A percentile compares a stretch with the other conserved stretches of the same genome.
These are phyloP conservation scores for Crotalus viridis DNA, from an alignment of 2,113 vertebrate species.

Conservation along the genomic window DNA sequence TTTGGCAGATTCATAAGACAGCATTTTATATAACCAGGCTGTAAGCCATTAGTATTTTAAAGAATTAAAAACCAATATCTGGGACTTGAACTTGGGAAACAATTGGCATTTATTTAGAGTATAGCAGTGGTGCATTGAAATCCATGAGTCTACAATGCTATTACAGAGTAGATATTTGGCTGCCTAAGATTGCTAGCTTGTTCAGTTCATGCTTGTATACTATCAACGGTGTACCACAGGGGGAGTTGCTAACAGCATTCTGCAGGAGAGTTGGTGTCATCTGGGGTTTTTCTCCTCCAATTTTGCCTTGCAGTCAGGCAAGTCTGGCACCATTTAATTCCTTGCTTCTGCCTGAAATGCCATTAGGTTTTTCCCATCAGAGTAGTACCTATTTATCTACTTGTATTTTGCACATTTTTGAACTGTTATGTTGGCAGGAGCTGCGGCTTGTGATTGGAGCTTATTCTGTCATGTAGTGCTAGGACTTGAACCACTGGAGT, in stretches of 20 bases:
- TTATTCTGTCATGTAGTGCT: not conserved
- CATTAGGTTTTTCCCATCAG: not conserved
- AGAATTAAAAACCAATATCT: not conserved
- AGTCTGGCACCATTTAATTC: not conserved
- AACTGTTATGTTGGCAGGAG: not conserved
- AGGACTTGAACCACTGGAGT: not conserved
- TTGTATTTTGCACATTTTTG: not conserved
- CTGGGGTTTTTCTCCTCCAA: not conserved
- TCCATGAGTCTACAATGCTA: not conserved
- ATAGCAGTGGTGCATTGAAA: not conserved
- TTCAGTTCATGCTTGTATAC: not conserved
- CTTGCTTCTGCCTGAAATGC: not conserved
- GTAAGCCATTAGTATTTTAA: not conserved
- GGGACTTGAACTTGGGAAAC: not conserved
- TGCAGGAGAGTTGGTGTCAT: not conserved
- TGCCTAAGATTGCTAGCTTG: not conserved
- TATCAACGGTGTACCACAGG: not conserved
- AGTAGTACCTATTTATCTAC: not conserved
- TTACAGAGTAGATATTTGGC: not conserved
- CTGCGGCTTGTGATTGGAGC: no score
- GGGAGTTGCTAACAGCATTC: not conserved
- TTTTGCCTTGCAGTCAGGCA: not conserved
- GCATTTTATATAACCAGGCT: not conserved
- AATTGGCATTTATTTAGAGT: not conserved
- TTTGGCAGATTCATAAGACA: not conserved